Evolutionary conservation across 2,797 vertebrate genomes (phyloP).

Genomic region (Pristis pectinata): DNA sequence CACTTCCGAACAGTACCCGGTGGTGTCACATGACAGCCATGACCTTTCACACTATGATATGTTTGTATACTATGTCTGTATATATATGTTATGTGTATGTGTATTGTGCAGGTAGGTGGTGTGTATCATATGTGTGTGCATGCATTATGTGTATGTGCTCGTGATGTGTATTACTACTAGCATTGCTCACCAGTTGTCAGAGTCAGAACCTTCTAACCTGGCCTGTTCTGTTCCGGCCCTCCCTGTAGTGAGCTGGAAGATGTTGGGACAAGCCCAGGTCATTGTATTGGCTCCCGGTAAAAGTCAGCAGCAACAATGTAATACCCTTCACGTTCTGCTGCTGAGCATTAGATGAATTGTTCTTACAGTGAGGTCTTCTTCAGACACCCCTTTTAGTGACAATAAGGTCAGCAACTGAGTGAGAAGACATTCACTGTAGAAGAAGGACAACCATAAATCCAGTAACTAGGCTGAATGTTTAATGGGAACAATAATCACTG

Average conservation of each 20-base stretch:
- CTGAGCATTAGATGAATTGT: background rate
- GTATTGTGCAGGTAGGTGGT: too few species aligned
- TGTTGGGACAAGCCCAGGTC: background rate
- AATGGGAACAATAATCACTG: background rate
- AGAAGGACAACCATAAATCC: background rate
- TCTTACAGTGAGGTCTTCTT: background rate
- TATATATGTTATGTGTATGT: too few species aligned
- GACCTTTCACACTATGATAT: too few species aligned
- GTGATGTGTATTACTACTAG: background rate
- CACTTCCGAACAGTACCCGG: too few species aligned
- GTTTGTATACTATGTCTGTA: too few species aligned
- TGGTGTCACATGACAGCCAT: too few species aligned
- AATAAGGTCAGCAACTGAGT: background rate
- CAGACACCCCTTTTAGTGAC: background rate
- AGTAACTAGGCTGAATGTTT: background rate
- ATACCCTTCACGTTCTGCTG: background rate
- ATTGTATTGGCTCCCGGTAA: background rate
- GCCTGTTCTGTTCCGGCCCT: background rate
- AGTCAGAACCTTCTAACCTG: background rate
- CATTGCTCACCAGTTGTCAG: too few species aligned
- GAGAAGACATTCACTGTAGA: background rate
- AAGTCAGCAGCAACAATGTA: background rate
- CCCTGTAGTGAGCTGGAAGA: background rate
- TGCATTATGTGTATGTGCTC: too few species aligned
- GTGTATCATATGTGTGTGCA: too few species aligned